Evolutionary conservation across 92 coral and sea anemone genomes (phyloP), one percentile per base, ranked within the genome.

Genomic region (Hydrozoanthus gracilis): DNA sequence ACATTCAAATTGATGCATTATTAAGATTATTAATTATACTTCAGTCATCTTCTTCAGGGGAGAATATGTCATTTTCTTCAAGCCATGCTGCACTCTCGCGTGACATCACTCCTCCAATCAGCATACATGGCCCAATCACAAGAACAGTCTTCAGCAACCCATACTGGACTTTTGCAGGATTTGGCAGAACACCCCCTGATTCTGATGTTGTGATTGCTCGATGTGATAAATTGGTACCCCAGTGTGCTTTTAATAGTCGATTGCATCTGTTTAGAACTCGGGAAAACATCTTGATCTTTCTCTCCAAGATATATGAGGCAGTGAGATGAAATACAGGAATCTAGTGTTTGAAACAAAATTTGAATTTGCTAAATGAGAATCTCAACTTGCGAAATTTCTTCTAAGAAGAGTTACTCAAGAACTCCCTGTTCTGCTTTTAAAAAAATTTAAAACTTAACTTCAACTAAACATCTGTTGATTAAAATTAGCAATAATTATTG

Each of bases 21-120:
- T 67, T 11, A 54, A 15, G 10, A 67, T 39, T 27, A 3, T 14
- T 17, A 5, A 12, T 15, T n/a, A 51, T 9, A 64, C 10, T 39
- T 88, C 71, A 93, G 48, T 94, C 98, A 76, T 94, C 98, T 77
- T 94, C 98, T 61, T 94, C 98, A 11, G 98, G 98, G 12, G 95
- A 88, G 62, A 94, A 94, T 20, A 94, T 94, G 44, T 94, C 98
- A 87, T 94, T 90, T 14, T 94, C 98, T 78, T 94, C 98, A 55
- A 94, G 83, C 98, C 95, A 94, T 3, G 98, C 98, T 3, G 98
- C 98, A 48, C 98, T 95, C 76, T 94, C 98, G 12, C 98, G 87
- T 17, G 98, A 94, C 65, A 89, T 89, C 15, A 94, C 50, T 68
- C 94, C 95, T 39, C 98, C 98, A 79, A 92, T 51, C 35, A 90